Evolutionary conservation across 2,888 invertebrate genomes (phyloP).

Genomic region (Notodonta ziczac): DNA sequence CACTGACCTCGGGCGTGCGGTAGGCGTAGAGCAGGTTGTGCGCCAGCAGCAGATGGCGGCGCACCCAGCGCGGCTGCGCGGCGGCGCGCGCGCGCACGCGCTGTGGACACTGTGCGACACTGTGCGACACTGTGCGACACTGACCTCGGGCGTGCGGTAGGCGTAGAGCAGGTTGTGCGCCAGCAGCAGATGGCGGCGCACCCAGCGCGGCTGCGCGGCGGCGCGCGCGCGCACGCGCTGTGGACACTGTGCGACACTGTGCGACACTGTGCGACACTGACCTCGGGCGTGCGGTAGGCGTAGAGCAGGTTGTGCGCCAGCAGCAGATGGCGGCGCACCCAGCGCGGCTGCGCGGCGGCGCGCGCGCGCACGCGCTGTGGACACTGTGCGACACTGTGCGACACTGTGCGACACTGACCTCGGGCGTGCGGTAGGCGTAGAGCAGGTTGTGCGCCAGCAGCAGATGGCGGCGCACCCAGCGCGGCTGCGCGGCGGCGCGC

Average conservation of each 20-base stretch:
- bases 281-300: not conserved
- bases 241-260: constrained; percentile 18
- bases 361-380: constrained; percentile 36
- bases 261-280: not conserved
- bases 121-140: no score
- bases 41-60: no score
- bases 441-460: not conserved
- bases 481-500: constrained; percentile 58
- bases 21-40: no score
- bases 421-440: not conserved
- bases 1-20: no score
- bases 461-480: constrained; percentile 31
- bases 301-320: not conserved
- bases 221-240: no score
- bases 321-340: constrained; percentile 25
- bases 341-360: constrained; percentile 53
- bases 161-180: no score
- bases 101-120: no score
- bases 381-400: constrained; percentile 31
- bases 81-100: no score
- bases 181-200: no score
- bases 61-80: no score
- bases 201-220: no score
- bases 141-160: no score
- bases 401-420: not conserved